Base-by-base conservation (phyloP, 1,140 invertebrate genomes). In the Onthophagus taurus region DNA sequence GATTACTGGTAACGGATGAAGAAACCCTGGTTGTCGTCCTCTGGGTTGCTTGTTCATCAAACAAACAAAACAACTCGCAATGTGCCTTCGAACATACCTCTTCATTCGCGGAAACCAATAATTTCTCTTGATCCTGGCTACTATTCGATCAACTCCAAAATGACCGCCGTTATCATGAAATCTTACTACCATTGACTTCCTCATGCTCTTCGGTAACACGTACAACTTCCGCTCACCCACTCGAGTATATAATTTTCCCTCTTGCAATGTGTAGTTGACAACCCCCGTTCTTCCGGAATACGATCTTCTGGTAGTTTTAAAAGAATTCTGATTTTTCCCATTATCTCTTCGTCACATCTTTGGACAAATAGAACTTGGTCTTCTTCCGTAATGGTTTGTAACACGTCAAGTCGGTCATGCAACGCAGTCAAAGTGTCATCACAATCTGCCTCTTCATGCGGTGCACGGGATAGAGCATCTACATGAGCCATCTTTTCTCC, bases 41-140 rank as follows among this genome's bases (percentile, higher is more conserved):
- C 42, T 18, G 29, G 54, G 49, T 19, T n/a, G 7, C 33, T 56
- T 56, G 1, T 9, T 44, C 3, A 46, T 13, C 8, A 53, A 21
- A 44, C 52, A 51, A 13, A 33, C 20, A 0, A 51, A 8, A 38
- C 51, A 51, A 18, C 33, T 23, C 3, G 9, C 20, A n/a, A 55
- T 47, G 42, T 55, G 48, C 9, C 18, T 24, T 21, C 36, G 41
- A 1, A 48, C 31, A 35, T 54, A 54, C 11, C 31, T 9, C 9
- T 47, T n/a, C 48, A 54, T 45, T 3, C 26, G 13, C 21, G 21
- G 41, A 34, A 50, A 53, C 51, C 43, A 49, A 29, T 39, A 46
- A 11, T 20, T 38, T 38, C 8, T 17, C 7, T 17, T 5, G 6
- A 34, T 8, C 8, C 31, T 8, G 18, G 8, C 7, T 20, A 38